A percentile compares a stretch with the other conserved stretches of the same genome.
Conservation (phyloP, 2,113 vertebrate species). For the Syngnathoides biaculeatus region DNA sequence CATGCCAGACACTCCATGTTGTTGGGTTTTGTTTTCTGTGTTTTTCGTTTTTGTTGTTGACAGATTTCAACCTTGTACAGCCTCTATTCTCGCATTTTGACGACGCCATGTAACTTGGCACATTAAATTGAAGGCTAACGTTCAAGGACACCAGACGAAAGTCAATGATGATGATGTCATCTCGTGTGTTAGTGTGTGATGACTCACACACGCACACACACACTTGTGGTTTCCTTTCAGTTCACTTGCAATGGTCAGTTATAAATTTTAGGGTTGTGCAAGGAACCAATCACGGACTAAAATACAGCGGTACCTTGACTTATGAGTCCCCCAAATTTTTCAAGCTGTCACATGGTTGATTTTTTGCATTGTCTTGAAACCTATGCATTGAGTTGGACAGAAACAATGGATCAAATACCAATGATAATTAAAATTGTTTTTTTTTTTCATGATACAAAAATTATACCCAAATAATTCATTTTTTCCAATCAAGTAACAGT, state of each 20-base stretch:
- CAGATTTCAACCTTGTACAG: background rate
- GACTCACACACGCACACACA: background rate
- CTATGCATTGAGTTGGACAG: too few species aligned
- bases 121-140: background rate
- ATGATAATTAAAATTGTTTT: too few species aligned
- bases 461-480: too few species aligned
- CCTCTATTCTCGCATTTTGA: background rate
- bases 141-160: background rate
- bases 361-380: too few species aligned
- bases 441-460: too few species aligned
- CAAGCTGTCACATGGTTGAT: too few species aligned
- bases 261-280: too few species aligned
- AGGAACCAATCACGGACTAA: too few species aligned
- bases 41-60: background rate
- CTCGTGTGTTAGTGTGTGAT: background rate
- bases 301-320: too few species aligned
- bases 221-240: background rate
- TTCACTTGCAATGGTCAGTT: background rate
- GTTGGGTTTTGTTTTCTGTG: background rate
- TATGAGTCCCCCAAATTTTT: too few species aligned
- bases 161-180: background rate
- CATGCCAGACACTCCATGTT: background rate
- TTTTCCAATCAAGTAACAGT: too few species aligned
- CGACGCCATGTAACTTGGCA: background rate
- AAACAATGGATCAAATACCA: too few species aligned